Base-by-base conservation (phyloP, 2,113 vertebrate species). In the Morone chrysops region DNA sequence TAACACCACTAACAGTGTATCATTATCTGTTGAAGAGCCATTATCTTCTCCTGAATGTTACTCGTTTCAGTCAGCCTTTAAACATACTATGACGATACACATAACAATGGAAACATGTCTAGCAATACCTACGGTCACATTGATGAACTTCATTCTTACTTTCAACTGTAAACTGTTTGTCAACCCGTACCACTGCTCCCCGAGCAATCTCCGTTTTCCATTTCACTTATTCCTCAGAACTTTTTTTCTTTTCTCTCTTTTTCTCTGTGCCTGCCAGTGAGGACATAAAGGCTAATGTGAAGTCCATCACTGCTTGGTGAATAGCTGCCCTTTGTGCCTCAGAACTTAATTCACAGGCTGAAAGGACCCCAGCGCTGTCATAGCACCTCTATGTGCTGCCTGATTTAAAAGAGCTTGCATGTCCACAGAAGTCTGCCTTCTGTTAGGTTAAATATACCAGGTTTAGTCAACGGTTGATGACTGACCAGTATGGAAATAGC, bases 271-370 rank as follows among this genome's bases (percentile, higher is more conserved):
- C 87, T 87, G 86, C 85, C 88, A 89, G 80, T 66, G 81, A 89
- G 87, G 80, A 89, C 90, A 94, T 91, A 93, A 92, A 92, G 89
- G 85, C 88, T 54, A 82, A 91, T 87, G 90, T 89, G 90, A 93
- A 92, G 94, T 93, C 92, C 92, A 92, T 92, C 94, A 93, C 91
- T 89, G 80, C 79, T 83, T 85, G 88, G 80, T 93, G 92, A 95
- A 91, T 89, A 90, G 90, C 2, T 50, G 94, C 78, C 89, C 89
- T 92, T 90, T 95, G 87, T 95, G 90, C 84, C 91, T 89, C 93
- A 75, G 82, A 93, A 92, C 93, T 90, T 93, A 93, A 94, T 94
- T 94, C 93, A 93, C 66, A 78, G 61, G 61, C 82, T 91, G 91
- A 94, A 93, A 93, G 91, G 91, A 92, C 87, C 90, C 90, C 61